Conservation (phyloP, 2,888 invertebrate species). For the Nipponacmea schrenckii region DNA sequence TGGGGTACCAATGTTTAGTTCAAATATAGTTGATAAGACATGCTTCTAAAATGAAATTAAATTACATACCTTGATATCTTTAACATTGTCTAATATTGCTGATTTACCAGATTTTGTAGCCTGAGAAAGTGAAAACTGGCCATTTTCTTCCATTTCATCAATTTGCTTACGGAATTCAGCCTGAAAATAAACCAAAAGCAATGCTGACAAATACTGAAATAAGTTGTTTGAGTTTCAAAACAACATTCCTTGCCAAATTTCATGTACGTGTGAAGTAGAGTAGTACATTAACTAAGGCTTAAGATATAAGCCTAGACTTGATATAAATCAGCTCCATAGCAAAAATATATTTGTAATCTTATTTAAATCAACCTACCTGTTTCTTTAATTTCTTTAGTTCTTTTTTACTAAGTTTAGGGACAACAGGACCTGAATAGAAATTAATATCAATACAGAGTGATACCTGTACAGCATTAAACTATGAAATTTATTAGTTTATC, state of each 20-base stretch:
- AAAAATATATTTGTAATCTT: no score
- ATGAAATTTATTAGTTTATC: no score
- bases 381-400: constrained; percentile 65
- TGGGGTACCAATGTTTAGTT: no score
- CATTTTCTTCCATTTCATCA: constrained; percentile 64
- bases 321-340: no score
- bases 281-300: no score
- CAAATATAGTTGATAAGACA: no score
- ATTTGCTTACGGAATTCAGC: constrained; percentile 55
- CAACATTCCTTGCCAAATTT: no score
- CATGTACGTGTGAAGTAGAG: no score
- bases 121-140: constrained; percentile 94
- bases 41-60: not conserved
- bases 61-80: constrained; percentile 87
- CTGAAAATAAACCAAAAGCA: constrained; percentile 30
- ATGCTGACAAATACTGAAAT: not conserved
- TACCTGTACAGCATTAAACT: no score
- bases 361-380: constrained; percentile 38
- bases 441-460: no score
- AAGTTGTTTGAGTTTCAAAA: no score
- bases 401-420: constrained; percentile 60
- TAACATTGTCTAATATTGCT: constrained; percentile 81
- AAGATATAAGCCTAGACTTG: no score
- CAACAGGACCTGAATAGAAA: not conserved
- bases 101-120: constrained; percentile 74